Conservation (phyloP, 2,888 invertebrate species). For the Chrysolina oricalcia region DNA sequence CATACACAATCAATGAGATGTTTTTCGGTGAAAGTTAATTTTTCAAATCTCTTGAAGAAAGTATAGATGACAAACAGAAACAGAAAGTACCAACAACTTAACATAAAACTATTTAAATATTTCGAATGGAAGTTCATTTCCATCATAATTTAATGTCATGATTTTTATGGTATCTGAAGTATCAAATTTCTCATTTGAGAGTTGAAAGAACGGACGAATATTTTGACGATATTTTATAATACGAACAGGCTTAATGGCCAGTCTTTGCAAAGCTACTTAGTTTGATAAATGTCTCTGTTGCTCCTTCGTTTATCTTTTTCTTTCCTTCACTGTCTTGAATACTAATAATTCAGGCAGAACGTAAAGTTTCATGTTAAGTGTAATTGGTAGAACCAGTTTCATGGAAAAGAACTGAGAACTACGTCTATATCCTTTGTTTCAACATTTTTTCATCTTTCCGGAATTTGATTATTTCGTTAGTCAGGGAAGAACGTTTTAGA, state of each 20-base stretch:
- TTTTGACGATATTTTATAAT: slow-evolving; percentile 37
- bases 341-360: slow-evolving; percentile 53
- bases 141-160: too few species aligned
- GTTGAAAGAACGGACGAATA: slow-evolving; percentile 25
- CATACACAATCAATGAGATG: too few species aligned
- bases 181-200: neutral
- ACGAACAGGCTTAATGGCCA: slow-evolving; percentile 50
- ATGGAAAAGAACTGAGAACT: slow-evolving; percentile 26
- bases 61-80: too few species aligned
- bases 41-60: too few species aligned
- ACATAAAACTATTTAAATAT: too few species aligned
- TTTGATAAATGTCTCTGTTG: slow-evolving; percentile 56
- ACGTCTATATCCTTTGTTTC: slow-evolving; percentile 25
- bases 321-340: slow-evolving; percentile 49
- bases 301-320: slow-evolving; percentile 51
- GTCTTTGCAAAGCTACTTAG: slow-evolving; percentile 56
- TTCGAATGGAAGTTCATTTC: too few species aligned
- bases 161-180: too few species aligned
- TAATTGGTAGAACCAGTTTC: slow-evolving; percentile 29
- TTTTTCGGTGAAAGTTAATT: too few species aligned
- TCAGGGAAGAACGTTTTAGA: slow-evolving; percentile 4
- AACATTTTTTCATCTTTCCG: neutral
- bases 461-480: neutral
- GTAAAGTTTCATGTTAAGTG: slow-evolving; percentile 24
- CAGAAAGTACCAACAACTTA: too few species aligned